Conservation (phyloP, 2,113 vertebrate species). For the Prionailurus viverrinus region DNA sequence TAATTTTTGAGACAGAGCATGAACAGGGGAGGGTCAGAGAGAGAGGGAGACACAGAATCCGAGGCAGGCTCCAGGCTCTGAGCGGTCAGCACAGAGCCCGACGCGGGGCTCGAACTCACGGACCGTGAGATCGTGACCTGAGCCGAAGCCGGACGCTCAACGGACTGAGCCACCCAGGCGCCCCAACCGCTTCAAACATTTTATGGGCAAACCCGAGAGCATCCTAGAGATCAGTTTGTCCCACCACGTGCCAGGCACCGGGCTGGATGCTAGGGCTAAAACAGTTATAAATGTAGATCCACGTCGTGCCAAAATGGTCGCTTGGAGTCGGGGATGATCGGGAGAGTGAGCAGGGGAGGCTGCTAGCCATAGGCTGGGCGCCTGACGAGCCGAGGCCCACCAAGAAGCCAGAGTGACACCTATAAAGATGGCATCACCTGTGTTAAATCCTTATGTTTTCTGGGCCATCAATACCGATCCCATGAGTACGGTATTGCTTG, state of each 20-base stretch:
- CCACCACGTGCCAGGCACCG: not conserved
- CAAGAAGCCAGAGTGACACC: not conserved
- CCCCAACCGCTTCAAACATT: conserved; percentile 9
- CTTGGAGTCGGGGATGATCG: not conserved
- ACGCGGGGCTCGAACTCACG: no score
- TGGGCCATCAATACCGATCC: not conserved
- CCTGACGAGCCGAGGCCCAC: not conserved
- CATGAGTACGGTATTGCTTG: not conserved
- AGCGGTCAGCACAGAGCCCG: no score
- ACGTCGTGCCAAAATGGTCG: not conserved
- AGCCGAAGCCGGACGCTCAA: no score
- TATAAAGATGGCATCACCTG: not conserved
- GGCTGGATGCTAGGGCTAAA: not conserved
- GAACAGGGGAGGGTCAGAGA: no score
- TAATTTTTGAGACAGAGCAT: no score
- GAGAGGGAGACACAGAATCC: no score
- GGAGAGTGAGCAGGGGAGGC: not conserved
- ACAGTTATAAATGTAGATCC: not conserved
- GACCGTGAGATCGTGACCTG: no score
- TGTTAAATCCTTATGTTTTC: not conserved
- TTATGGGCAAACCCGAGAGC: conserved; percentile 41
- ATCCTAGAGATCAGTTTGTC: not conserved
- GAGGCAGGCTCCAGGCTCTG: no score
- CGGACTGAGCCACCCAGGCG: no score
- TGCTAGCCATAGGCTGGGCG: not conserved